These are phyloP conservation scores for Xenus cinereus DNA, from an alignment of 2,113 vertebrate genomes.

Conservation along the genomic window DNA sequence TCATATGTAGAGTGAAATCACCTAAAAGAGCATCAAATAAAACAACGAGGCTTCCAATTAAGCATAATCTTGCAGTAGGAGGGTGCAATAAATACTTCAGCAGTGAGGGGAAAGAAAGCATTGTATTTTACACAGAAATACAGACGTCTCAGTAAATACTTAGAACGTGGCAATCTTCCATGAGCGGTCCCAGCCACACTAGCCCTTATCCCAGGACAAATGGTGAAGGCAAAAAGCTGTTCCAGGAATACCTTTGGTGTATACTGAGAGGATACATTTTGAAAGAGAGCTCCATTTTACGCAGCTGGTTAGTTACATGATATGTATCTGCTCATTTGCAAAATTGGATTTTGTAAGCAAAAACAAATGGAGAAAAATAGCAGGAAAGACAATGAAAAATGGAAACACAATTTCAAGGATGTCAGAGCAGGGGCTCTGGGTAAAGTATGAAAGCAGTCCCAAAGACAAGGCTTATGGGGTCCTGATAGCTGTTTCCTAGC, in stretches of 20 bases:
- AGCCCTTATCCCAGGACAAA: neutral
- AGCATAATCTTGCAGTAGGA: neutral
- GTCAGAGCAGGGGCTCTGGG: constrained; percentile 43
- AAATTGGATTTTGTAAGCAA: constrained; percentile 67
- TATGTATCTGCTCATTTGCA: constrained; percentile 67
- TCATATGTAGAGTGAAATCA: neutral
- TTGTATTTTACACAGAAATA: constrained; percentile 13
- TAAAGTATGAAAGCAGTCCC: constrained; percentile 42
- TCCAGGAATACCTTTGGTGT: neutral
- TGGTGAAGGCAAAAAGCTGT: neutral
- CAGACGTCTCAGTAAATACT: neutral
- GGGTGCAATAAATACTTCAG: neutral
- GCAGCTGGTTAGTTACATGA: constrained; percentile 43
- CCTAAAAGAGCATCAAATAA: constrained; percentile 22
- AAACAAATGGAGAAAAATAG: constrained; percentile 64
- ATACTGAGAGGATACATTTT: neutral
- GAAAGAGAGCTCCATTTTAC: constrained; percentile 39
- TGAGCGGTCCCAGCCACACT: neutral
- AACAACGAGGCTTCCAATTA: constrained; percentile 12
- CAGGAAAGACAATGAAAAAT: constrained; percentile 67
- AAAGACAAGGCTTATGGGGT: constrained; percentile 66
- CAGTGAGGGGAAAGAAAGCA: neutral
- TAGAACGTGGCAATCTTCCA: neutral
- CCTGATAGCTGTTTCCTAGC: constrained; percentile 75
- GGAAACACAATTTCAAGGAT: constrained; percentile 64